phyloP scores from a whole-genome alignment of 2,888 invertebrate genomes.

The Polymixis flavicincta region DNA sequence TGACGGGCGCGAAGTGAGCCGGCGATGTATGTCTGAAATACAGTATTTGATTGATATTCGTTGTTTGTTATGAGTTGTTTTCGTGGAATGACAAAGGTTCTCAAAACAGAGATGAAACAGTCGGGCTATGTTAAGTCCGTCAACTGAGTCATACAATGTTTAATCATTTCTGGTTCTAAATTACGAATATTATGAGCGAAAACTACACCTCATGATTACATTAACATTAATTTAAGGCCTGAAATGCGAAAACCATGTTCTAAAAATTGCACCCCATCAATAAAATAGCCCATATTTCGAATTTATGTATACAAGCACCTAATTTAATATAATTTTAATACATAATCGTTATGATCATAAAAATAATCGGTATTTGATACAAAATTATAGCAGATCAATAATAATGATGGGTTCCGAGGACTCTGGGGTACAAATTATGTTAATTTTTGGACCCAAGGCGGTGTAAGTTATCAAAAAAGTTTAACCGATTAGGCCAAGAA shows the following conservation, averaged over 20 bases:
- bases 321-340: conserved; percentile 45
- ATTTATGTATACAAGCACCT: conserved; percentile 14
- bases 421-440: conserved; percentile 53
- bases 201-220: conserved; percentile 2
- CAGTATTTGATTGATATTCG: conserved; percentile 50
- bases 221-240: conserved; percentile 1
- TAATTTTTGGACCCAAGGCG: conserved; percentile 40
- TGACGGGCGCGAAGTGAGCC: conserved; percentile 60
- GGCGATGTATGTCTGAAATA: conserved; percentile 60
- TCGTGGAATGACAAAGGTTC: background rate
- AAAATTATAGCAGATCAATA: conserved; percentile 53
- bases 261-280: conserved; percentile 46
- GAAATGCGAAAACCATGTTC: conserved; percentile 20
- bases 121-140: background rate
- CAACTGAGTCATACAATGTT: background rate
- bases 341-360: conserved; percentile 51
- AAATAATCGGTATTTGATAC: conserved; percentile 51
- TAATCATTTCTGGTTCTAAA: background rate
- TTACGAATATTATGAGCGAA: background rate
- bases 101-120: background rate
- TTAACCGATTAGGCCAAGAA: conserved; percentile 36
- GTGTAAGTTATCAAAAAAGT: conserved; percentile 41
- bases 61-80: conserved; percentile 37
- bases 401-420: conserved; percentile 43
- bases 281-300: conserved; percentile 12